phyloP scores from a whole-genome alignment of 2,888 invertebrate species.

The Stegophylla sp. region DNA sequence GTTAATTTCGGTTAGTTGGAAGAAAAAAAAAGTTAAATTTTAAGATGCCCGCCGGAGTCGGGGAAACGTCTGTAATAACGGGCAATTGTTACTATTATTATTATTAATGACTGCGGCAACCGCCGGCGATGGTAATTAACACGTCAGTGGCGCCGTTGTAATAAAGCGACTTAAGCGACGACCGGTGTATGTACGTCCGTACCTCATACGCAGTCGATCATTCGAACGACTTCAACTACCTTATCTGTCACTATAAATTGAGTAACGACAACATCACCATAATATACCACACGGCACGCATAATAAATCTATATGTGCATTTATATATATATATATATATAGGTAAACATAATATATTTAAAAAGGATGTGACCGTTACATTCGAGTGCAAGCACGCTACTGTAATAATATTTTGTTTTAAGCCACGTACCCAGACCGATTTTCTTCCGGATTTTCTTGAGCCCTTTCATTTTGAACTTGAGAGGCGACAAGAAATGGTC shows the following conservation, averaged over 20 bases:
- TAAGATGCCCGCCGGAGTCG: background rate
- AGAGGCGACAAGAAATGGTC: conserved; percentile 67
- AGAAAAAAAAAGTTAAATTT: background rate
- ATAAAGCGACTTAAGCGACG: conserved; percentile 10
- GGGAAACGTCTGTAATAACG: background rate
- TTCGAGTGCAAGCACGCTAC: too few species aligned
- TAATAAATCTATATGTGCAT: too few species aligned
- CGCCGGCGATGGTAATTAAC: conserved; percentile 7
- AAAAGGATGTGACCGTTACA: too few species aligned
- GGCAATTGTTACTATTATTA: background rate
- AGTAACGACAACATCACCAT: too few species aligned
- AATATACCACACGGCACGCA: background rate
- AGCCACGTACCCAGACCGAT: conserved; percentile 82
- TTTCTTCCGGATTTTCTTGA: conserved; percentile 87
- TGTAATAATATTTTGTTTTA: too few species aligned
- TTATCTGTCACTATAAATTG: too few species aligned
- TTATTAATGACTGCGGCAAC: background rate
- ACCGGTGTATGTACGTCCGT: too few species aligned
- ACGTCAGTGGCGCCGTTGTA: conserved; percentile 23
- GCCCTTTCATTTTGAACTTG: conserved; percentile 82
- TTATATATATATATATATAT: conserved; percentile 60
- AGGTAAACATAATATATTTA: too few species aligned
- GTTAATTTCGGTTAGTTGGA: conserved; percentile 14
- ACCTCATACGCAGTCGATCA: too few species aligned
- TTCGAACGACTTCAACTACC: too few species aligned